These are phyloP conservation scores for Podocnemis expansa DNA, from an alignment of 2,113 vertebrate species.

Conservation along the genomic window DNA sequence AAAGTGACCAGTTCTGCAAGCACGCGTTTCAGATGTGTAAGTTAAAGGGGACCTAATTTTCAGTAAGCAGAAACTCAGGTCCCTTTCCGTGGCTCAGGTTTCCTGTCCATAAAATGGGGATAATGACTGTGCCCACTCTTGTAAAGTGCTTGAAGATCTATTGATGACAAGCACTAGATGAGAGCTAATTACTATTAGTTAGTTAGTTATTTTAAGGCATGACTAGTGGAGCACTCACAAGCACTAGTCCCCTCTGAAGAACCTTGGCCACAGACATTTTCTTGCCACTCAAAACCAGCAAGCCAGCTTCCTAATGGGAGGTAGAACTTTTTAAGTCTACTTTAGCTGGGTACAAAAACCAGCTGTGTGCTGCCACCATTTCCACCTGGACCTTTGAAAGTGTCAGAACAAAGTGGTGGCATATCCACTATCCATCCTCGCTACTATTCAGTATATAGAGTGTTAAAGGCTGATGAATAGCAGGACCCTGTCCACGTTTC, in stretches of 20 bases:
- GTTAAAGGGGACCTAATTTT: not conserved
- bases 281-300: not conserved
- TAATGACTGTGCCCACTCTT: too few species aligned
- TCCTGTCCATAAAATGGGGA: too few species aligned
- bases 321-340: not conserved
- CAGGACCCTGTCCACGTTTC: not conserved
- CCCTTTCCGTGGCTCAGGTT: too few species aligned
- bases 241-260: not conserved
- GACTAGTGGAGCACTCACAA: not conserved
- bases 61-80: not conserved
- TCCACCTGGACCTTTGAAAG: not conserved
- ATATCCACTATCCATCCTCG: not conserved
- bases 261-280: not conserved
- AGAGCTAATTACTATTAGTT: too few species aligned
- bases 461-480: not conserved
- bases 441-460: not conserved
- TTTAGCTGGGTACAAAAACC: not conserved
- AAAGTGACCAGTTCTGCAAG: too few species aligned
- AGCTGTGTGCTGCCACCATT: not conserved
- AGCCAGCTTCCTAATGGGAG: not conserved
- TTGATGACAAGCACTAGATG: too few species aligned
- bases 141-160: too few species aligned
- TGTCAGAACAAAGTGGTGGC: not conserved
- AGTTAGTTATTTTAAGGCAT: too few species aligned
- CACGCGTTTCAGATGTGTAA: not conserved